A percentile compares a stretch with the other conserved stretches of the same genome.
phyloP scores from a whole-genome alignment of 2,797 vertebrate genomes.

The Scolopax bukidnonensis region DNA sequence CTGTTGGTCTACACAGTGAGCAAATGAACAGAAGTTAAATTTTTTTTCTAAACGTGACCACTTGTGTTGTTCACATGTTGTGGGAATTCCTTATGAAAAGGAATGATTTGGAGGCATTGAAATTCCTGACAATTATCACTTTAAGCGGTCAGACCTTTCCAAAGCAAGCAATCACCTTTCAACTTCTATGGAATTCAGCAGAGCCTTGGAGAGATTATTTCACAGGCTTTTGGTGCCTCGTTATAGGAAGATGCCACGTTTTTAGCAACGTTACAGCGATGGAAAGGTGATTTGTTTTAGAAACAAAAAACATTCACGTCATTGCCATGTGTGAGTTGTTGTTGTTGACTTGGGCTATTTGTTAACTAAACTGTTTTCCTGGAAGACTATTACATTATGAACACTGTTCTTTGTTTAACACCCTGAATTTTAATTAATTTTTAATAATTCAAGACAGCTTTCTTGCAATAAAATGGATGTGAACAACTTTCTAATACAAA shows the following conservation, averaged over 20 bases:
- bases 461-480: constrained; percentile 47
- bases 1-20: neutral
- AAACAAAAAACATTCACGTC: neutral
- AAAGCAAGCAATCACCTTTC: neutral
- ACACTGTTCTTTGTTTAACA: constrained; percentile 3
- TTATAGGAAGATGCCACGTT: neutral
- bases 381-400: neutral
- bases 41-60: neutral
- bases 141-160: neutral
- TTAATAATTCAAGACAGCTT: constrained; percentile 4
- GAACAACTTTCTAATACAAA: constrained; percentile 20
- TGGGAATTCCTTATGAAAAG: neutral
- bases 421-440: neutral
- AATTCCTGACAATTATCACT: neutral
- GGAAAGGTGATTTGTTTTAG: neutral
- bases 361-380: neutral
- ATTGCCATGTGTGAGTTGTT: neutral
- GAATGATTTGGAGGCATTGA: neutral
- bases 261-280: neutral
- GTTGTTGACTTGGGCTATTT: neutral
- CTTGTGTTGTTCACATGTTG: neutral
- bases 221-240: neutral
- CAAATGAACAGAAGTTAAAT: neutral
- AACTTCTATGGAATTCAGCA: neutral
- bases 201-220: neutral